Evolutionary conservation across 2,888 invertebrate genomes (phyloP).

Genomic region (Osedax fenrisi): DNA sequence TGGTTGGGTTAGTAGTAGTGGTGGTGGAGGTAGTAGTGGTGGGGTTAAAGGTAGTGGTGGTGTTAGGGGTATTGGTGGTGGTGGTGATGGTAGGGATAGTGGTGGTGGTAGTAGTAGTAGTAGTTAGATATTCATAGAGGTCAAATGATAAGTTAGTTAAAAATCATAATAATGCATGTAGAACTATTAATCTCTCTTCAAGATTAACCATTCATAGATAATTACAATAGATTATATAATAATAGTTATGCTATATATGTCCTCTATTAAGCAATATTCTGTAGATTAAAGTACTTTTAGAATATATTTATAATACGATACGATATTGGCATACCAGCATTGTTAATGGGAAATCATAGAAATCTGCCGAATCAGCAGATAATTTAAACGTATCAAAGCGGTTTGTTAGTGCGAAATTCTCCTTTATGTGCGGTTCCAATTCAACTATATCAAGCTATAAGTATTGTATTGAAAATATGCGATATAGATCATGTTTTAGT

Average conservation of each 20-base stretch:
- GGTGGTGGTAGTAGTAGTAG: not conserved
- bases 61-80: not conserved
- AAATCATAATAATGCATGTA: too few species aligned
- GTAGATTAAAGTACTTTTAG: too few species aligned
- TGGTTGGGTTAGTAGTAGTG: not conserved
- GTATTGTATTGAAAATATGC: too few species aligned
- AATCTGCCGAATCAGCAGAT: not conserved
- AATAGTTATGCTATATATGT: too few species aligned
- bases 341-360: constrained; percentile 50
- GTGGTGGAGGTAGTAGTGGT: not conserved
- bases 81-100: constrained; percentile 1
- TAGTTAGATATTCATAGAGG: constrained; percentile 4
- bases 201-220: too few species aligned
- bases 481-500: too few species aligned
- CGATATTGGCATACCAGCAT: constrained; percentile 46
- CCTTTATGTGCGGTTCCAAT: constrained; percentile 48
- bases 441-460: constrained; percentile 49
- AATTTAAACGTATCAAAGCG: constrained; percentile 43
- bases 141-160: too few species aligned
- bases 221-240: too few species aligned
- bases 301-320: too few species aligned
- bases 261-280: too few species aligned
- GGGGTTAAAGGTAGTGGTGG: not conserved
- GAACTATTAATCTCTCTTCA: too few species aligned
- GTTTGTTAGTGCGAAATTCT: constrained; percentile 48